phyloP scores from a whole-genome alignment of 2,113 vertebrate genomes.

The Coturnix japonica region DNA sequence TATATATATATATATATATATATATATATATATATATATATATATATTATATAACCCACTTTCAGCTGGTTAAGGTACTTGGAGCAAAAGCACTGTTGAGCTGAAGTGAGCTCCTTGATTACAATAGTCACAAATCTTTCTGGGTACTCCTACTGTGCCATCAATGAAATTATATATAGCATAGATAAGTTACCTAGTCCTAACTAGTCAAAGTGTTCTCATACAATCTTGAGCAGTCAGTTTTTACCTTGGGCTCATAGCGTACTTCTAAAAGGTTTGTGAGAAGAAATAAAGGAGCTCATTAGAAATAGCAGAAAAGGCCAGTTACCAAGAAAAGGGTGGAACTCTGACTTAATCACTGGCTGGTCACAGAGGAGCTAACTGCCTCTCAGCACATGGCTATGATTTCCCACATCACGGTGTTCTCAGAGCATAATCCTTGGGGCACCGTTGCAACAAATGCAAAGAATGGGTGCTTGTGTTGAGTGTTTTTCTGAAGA shows the following conservation, averaged over 20 bases:
- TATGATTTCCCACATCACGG: background rate
- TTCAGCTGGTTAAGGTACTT: background rate
- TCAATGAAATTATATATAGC: background rate
- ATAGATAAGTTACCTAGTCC: background rate
- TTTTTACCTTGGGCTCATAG: background rate
- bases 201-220: background rate
- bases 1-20: too few relatives aligned
- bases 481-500: background rate
- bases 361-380: background rate
- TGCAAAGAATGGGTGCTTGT: background rate
- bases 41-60: too few relatives aligned
- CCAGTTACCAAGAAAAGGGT: accelerated
- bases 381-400: background rate
- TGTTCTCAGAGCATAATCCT: background rate
- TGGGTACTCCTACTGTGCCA: background rate
- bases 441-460: background rate
- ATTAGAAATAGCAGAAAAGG: background rate
- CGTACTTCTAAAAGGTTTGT: background rate
- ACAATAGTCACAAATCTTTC: background rate
- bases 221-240: background rate
- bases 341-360: background rate
- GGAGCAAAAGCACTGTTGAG: background rate
- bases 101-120: accelerated
- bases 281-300: background rate
- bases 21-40: too few relatives aligned